Percentiles rank a stretch among this genome's conserved stretches.
These are phyloP conservation scores for Oasisia sp. DNA, from an alignment of 2,888 invertebrate species.

Conservation along the genomic window DNA sequence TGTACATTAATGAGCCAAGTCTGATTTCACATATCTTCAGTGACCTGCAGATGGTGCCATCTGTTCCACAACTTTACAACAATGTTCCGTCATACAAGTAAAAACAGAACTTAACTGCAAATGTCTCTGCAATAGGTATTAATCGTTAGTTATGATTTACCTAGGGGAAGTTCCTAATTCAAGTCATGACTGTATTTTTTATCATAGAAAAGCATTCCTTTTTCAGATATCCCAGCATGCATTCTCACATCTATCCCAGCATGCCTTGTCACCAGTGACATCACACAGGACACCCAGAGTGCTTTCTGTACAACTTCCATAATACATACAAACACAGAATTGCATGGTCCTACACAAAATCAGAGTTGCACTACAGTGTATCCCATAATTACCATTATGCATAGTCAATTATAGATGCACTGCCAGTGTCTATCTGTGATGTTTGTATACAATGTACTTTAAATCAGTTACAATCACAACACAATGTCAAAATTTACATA, in stretches of 20 bases:
- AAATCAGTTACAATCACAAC: neutral
- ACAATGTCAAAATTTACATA: neutral
- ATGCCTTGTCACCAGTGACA: neutral
- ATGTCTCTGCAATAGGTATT: neutral
- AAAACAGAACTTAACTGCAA: neutral
- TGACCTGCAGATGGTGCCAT: neutral
- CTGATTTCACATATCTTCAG: neutral
- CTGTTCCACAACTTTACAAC: neutral
- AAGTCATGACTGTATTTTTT: neutral
- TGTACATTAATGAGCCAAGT: neutral
- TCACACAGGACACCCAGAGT: no score
- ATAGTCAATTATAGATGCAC: no score
- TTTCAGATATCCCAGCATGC: neutral
- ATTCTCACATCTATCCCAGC: neutral
- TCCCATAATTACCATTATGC: no score
- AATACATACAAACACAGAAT: no score
- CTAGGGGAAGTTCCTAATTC: neutral
- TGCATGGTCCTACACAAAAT: no score
- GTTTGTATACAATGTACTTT: no score
- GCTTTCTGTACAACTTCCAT: no score
- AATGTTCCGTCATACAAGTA: neutral
- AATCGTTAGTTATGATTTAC: no score
- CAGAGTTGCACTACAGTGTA: no score
- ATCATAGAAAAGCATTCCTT: neutral
- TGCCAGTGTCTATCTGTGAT: no score